These are phyloP conservation scores for Labroides dimidiatus DNA, from an alignment of 2,797 vertebrate genomes.

Conservation along the genomic window DNA sequence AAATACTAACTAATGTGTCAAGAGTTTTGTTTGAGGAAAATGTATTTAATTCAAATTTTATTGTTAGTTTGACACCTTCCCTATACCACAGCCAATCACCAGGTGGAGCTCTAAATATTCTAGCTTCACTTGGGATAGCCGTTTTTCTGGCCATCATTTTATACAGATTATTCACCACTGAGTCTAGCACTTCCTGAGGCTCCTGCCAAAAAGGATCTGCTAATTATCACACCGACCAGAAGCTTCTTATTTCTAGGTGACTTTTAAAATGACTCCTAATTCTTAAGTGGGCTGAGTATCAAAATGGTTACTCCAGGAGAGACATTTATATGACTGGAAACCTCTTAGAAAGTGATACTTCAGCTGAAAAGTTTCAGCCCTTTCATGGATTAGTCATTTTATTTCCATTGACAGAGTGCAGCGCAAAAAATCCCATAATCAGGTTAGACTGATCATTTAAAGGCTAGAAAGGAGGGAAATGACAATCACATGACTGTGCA, in stretches of 20 bases:
- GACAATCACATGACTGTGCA: background rate
- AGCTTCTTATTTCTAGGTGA: no score
- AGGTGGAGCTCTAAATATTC: no score
- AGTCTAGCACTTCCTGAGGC: no score
- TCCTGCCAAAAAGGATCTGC: no score
- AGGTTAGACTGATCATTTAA: constrained; percentile 1
- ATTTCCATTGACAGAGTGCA: constrained; percentile 10
- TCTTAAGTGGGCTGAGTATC: background rate
- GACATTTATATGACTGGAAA: constrained; percentile 20
- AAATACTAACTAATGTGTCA: no score
- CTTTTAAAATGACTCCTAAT: background rate
- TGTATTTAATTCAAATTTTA: no score
- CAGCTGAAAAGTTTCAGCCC: constrained; percentile 13
- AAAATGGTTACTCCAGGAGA: background rate
- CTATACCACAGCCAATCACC: no score
- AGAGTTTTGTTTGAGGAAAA: no score
- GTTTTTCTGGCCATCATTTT: no score
- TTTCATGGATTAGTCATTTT: constrained; percentile 13
- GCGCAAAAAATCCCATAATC: constrained; percentile 19
- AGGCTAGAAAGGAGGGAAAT: background rate
- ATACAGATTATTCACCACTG: no score
- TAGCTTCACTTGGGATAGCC: no score
- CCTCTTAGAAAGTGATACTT: constrained; percentile 13
- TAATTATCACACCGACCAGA: background rate
- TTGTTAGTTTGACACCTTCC: no score